phyloP scores from a whole-genome alignment of 2,888 invertebrate species.

The Himalopsyche anomala region DNA sequence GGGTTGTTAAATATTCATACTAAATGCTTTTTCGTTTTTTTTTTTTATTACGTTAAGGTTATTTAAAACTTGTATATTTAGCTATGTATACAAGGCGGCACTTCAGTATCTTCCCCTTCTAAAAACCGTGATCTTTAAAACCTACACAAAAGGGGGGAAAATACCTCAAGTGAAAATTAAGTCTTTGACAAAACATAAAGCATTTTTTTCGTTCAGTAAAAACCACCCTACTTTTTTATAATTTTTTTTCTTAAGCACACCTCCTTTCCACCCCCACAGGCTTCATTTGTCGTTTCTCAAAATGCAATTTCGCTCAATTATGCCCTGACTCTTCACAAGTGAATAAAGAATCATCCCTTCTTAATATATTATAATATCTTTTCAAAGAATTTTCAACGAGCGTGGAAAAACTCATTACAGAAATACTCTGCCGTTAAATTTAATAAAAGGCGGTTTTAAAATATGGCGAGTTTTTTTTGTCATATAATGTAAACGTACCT shows the following conservation, averaged over 20 bases:
- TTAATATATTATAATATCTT: conserved; percentile 31
- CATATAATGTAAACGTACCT: conserved; percentile 6
- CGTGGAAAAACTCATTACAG: conserved; percentile 34
- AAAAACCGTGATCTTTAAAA: conserved; percentile 25
- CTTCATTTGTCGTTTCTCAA: conserved; percentile 27
- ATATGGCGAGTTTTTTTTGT: conserved; percentile 11
- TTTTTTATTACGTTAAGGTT: no score
- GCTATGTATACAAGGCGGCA: background rate
- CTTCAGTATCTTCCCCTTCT: background rate
- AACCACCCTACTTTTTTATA: background rate
- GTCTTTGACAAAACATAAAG: conserved; percentile 34
- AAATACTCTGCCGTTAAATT: conserved; percentile 24
- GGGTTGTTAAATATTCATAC: no score
- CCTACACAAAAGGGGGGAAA: conserved; percentile 7
- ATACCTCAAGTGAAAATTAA: conserved; percentile 30
- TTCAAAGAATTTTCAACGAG: conserved; percentile 34
- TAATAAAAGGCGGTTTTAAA: conserved; percentile 26
- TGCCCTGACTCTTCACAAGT: conserved; percentile 34
- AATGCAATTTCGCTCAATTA: conserved; percentile 30
- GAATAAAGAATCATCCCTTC: conserved; percentile 34
- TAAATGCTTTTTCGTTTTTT: no score
- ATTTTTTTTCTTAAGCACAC: background rate
- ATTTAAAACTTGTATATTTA: no score
- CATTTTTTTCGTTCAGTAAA: conserved; percentile 11
- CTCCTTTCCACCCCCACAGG: background rate